Percentiles rank a stretch among this genome's conserved stretches.
phyloP scores from a whole-genome alignment of 2,888 invertebrate genomes.

The Andrena chrysosceles region DNA sequence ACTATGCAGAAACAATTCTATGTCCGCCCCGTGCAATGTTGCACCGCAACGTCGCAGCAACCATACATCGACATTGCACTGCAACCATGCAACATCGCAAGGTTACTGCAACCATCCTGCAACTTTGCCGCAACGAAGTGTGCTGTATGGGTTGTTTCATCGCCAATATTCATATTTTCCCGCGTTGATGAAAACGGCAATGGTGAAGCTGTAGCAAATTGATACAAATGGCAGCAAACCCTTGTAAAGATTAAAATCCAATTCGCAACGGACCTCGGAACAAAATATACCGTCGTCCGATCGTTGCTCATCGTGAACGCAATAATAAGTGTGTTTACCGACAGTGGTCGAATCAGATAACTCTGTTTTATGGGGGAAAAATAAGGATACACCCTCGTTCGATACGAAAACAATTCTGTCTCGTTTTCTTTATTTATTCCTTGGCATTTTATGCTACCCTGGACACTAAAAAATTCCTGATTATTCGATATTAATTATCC shows the following conservation, averaged over 20 bases:
- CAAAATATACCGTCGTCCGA: constrained; percentile 2
- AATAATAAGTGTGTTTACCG: constrained; percentile 30
- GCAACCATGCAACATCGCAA: too few species aligned
- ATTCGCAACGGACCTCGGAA: background rate
- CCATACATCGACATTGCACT: too few species aligned
- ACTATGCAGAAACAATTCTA: too few species aligned
- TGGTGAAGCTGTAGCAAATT: background rate
- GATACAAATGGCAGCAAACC: background rate
- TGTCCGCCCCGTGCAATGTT: too few species aligned
- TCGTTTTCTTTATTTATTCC: background rate
- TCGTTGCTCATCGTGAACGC: constrained; percentile 20
- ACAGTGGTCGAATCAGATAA: constrained; percentile 23
- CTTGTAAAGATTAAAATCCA: constrained; percentile 4
- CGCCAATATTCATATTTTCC: too few species aligned
- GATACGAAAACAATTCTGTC: constrained; percentile 25
- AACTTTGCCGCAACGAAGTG: too few species aligned
- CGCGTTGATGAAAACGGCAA: background rate
- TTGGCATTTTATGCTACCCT: background rate
- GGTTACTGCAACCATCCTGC: too few species aligned
- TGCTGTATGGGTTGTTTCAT: too few species aligned
- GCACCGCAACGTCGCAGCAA: too few species aligned
- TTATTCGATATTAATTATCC: background rate
- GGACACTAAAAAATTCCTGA: background rate
- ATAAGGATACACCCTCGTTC: background rate
- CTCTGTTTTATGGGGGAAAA: background rate